Base-by-base conservation (phyloP, 37 sponge, comb jelly and placozoan species). In the Hormiphora californensis region DNA sequence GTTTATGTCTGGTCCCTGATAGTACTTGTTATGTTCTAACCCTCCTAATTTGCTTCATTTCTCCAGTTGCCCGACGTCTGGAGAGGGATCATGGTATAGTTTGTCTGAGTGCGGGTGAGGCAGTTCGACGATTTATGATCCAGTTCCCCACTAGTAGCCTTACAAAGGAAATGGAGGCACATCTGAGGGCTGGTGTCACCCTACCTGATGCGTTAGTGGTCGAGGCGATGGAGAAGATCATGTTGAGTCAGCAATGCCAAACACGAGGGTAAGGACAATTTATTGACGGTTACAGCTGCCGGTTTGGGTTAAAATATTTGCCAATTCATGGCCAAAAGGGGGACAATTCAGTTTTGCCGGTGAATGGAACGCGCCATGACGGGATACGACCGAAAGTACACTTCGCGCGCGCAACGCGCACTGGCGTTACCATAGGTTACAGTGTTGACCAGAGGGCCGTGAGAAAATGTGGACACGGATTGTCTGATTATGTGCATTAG, bases 121-220 rank as follows among this genome's bases (percentile, higher is more conserved):
- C 94, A 31, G 38, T 96, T 40, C 54, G 97, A 41, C 73, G 65
- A 69, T 88, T 90, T 54, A 36, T 96, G 69, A 37, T 22, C 5
- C 88, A 90, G 68, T 92, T 91, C 53, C 93, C 93, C 33, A 54
- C 88, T 32, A 89, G 92, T 15, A 85, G 90, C 17, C 88, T 96
- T 25, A 88, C 94, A n/a, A 32, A 65, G 32, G 88, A 93, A 37
- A 89, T 96, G 32, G 78, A 85, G 49, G 54, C 90, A 0, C 63
- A 91, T 73, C 86, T 96, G 12, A 53, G 46, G 63, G 86, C 68
- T 8, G 97, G 97, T 17, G 88, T 91, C 32, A 86, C 87, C n/a
- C 81, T 96, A 0, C 97, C 97, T 43, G 97, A 94, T 54, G 97
- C 93, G 35, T 65, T 94, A 9, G 90, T 90, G 69, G 90, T 93